Conservation (phyloP, 2,888 invertebrate genomes). For the Chymomyza fuscimana region DNA sequence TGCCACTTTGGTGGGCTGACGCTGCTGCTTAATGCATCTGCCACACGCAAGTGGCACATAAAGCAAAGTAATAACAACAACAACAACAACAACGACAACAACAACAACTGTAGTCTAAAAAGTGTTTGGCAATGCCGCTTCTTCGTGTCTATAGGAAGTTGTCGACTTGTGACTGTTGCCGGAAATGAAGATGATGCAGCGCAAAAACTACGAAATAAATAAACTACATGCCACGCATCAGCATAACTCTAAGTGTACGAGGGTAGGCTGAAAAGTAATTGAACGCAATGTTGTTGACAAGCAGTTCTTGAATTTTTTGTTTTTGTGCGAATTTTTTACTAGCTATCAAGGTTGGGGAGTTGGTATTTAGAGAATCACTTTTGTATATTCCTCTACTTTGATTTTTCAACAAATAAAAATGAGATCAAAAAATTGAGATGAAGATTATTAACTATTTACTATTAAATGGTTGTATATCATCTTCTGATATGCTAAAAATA, state of each 20-base stretch:
- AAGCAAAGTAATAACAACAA: constrained; percentile 59
- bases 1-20: background rate
- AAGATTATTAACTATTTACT: no score
- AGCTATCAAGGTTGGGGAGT: no score
- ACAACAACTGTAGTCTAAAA: background rate
- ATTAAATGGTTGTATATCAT: no score
- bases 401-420: no score
- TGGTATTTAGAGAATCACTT: no score
- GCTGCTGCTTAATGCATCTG: constrained; percentile 60
- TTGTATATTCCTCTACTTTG: no score
- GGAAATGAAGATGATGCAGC: constrained; percentile 75
- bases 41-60: constrained; percentile 69
- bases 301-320: no score
- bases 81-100: constrained; percentile 20
- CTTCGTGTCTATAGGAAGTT: constrained; percentile 50
- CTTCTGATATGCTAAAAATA: no score
- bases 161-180: constrained; percentile 38
- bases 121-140: background rate
- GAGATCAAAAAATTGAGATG: no score
- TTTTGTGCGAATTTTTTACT: no score
- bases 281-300: no score
- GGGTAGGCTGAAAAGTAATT: no score
- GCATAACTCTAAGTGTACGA: background rate
- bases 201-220: constrained; percentile 66
- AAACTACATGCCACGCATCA: constrained; percentile 53